Base-by-base conservation (phyloP, 2,888 invertebrate genomes). In the Leptopilina syphax region DNA sequence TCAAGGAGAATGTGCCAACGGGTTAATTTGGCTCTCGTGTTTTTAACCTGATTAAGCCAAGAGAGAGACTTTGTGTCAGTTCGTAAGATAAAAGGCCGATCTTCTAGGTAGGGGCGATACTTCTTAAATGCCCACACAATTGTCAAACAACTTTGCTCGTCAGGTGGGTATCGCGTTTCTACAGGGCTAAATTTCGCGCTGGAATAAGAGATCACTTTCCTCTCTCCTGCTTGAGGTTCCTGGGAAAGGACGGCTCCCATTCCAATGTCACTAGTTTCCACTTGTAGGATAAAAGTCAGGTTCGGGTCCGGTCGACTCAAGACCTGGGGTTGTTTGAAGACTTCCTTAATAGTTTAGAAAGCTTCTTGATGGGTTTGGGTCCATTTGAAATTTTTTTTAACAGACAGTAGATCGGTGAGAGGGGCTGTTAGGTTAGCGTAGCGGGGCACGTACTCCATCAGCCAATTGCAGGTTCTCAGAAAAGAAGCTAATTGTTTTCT, bases 181-280 rank as follows among this genome's bases (percentile, higher is more conserved):
- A 80, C 67, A 0, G 78, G 63, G 1, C 65, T 76, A 44, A 85
- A 83, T 34, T 84, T 83, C 0, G 85, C 82, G n/a, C 85, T 85
- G n/a, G 83, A 81, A 63, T 83, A 86, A n/a, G 81, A 82, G 12
- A 85, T 82, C 0, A 84, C 67, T n/a, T 65, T 10, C 4, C 78
- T 1, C 0, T 24, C 9, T 12, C 57, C n/a, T 0, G 57, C 66
- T 1, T 50, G 24, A 1, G 5, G 8, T 5, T 41, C 47, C 67
- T 78, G 81, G n/a, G 63, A 80, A 1, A 80, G 65, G 5, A 81
- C 80, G 0, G 83, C 44, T 44, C 44, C 44, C 44, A 44, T 44
- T 44, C 44, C 44, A 44, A 44, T 44, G 7, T 44, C 7, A 27
- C 79, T 76, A 4, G 73, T 78, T n/a, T 81, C 80, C 0, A 81